A percentile compares a stretch with the other conserved stretches of the same genome.
These are phyloP conservation scores for Nycticorax nycticorax DNA, from an alignment of 2,113 vertebrate species.

Conservation along the genomic window DNA sequence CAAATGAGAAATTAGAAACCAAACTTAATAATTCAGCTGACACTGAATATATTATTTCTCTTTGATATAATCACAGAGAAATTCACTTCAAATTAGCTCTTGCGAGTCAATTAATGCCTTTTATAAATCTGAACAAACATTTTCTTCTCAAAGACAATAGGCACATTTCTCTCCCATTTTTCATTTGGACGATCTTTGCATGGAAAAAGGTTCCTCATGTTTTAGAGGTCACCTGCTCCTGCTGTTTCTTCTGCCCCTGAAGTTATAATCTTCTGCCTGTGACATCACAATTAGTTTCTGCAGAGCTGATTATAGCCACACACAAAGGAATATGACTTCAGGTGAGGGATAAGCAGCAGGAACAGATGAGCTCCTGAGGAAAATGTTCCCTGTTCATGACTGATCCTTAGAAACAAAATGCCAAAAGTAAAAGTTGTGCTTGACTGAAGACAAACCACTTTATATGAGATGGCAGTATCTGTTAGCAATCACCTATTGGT, in stretches of 20 bases:
- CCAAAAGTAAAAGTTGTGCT: background rate
- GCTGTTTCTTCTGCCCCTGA: conserved; percentile 43
- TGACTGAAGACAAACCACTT: background rate
- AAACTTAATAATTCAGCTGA: background rate
- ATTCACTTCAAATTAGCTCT: background rate
- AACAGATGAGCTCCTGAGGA: conserved; percentile 45
- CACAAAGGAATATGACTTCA: conserved; percentile 72
- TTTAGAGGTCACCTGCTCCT: conserved; percentile 53
- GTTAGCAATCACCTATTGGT: conserved; percentile 10
- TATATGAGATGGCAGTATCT: background rate
- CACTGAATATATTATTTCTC: background rate
- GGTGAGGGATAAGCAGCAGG: conserved; percentile 68
- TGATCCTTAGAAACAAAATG: conserved; percentile 37
- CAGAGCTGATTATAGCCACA: conserved; percentile 67
- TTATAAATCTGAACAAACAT: background rate
- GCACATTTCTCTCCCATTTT: background rate
- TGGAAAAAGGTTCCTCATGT: background rate
- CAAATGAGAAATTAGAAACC: background rate
- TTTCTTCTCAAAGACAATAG: background rate
- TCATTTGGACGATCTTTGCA: background rate
- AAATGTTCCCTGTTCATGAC: background rate
- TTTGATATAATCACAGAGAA: background rate
- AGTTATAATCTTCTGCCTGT: conserved; percentile 68
- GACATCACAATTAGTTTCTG: conserved; percentile 77
- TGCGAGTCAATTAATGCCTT: background rate